A percentile compares a stretch with the other conserved stretches of the same genome.
These are phyloP conservation scores for Porites australiensis DNA, from an alignment of 64 coral and sea anemone species.

Conservation along the genomic window DNA sequence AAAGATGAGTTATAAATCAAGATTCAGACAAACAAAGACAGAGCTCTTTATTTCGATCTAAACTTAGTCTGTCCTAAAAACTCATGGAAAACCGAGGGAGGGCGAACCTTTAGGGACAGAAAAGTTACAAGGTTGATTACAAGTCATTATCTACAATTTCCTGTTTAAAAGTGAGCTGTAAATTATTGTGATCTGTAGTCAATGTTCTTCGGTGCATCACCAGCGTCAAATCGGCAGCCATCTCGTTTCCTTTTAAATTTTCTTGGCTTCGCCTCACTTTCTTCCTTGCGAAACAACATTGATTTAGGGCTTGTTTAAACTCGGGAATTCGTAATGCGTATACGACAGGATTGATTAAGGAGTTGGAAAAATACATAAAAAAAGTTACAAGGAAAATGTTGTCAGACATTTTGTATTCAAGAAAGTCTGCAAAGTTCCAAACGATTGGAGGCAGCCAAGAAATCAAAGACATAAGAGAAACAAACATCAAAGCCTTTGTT, in stretches of 20 bases:
- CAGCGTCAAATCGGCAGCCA: no score
- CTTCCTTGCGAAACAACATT: not conserved
- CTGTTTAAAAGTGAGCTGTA: not conserved
- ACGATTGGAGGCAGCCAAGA: not conserved
- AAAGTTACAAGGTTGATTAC: not conserved
- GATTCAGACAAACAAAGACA: no score
- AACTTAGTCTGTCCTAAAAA: no score
- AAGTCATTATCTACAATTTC: not conserved
- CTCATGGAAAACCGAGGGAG: no score
- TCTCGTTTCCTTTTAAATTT: not conserved
- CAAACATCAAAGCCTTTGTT: constrained; percentile 17
- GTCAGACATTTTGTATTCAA: not conserved
- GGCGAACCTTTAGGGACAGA: no score
- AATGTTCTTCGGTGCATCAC: no score
- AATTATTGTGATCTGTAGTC: no score
- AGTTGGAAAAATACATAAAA: not conserved
- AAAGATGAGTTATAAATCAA: no score
- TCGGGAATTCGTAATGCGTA: not conserved
- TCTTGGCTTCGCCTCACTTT: not conserved
- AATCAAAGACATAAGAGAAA: not conserved
- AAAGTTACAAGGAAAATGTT: not conserved
- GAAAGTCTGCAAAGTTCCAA: not conserved
- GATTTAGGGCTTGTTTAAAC: not conserved
- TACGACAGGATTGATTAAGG: not conserved
- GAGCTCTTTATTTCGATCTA: no score